Base-by-base conservation (phyloP, 2,797 vertebrate species). In the Neosalanx taihuensis region DNA sequence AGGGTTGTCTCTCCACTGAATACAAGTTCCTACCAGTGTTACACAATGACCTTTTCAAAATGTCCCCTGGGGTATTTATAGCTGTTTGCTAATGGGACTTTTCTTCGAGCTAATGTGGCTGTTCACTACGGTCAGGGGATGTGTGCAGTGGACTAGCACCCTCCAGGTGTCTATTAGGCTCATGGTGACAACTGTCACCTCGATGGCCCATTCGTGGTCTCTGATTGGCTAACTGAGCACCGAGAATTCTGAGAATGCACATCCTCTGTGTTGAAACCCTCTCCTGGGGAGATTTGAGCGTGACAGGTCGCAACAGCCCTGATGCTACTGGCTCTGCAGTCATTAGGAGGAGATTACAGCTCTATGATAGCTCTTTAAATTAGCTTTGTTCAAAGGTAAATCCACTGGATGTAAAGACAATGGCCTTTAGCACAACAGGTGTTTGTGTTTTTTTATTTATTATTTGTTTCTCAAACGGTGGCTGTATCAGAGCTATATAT, bases 41-140 rank as follows among this genome's bases (percentile, higher is more conserved):
- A 17, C 23, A 63, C 12, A 12, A 30, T 84, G 84, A 87, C 84
- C 83, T 89, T 86, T 84, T 71, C 33, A 37, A 74, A 80, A 56
- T 71, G 58, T 76, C 75, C 72, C 81, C 69, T 49, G 2, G 83
- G 72, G 72, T 79, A 64, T 70, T 83, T 75, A 59, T 76, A 79
- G 71, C 65, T 68, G 71, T 49, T 61, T 75, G 60, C 71, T 80
- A 78, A 83, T 64, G 67, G 23, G 64, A 41, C 72, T 82, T 64
- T 68, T 68, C 65, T 82, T 66, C 67, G 68, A 70, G 74, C 72
- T 33, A 70, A 31, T 53, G 37, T 68, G n/a, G 37, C 60, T 69
- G 23, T 26, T 73, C 75, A 72, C 62, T 69, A 3, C 71, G 80
- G 70, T 76, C 13, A 57, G 70, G 30, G 53, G 60, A 74, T 53